Base-by-base conservation (phyloP, 2,888 invertebrate genomes). In the Phania funesta region DNA sequence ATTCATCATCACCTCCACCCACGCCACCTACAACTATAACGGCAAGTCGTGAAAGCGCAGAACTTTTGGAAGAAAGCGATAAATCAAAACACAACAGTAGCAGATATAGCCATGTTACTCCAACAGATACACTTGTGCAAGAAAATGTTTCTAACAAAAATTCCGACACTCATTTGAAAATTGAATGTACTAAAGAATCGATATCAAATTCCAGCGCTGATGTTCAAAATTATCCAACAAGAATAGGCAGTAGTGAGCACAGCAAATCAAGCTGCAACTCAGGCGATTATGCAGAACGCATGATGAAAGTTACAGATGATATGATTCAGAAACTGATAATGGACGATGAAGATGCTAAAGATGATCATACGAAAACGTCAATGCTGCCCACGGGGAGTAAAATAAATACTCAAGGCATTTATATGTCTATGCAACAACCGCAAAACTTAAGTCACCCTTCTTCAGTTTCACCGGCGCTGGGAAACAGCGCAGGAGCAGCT, bases 311-410 rank as follows among this genome's bases (percentile, higher is more conserved):
- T 50, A 94, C 94, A 0, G 93, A 94, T 86, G 95, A 95, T 87
- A 92, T 95, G 86, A 95, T 96, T 9, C 94, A 95, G 5, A 95
- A 95, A 88, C 91, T 96, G 84, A 95, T 95, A 84, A 95, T 94
- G 77, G 95, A 96, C 74, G 95, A 95, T 87, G 94, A 94, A 29
- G 82, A 64, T 56, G 18, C 60, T 41, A 79, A 76, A 41, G 64
- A 65, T 24, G 67, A 71, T 29, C 48, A 26, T 18, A 38, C 65
- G 2, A 50, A 60, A 38, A 32, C 70, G 5, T 50, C 71, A 0
- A 26, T 64, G 9, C 44, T 64, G 18, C 7, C 70, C 8, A 52
- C 8, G 4, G 64, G 58, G 9, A 82, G 60, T 65, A 77, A 54
- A 44, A 32, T 60, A 35, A 71, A 70, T 73, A 13, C 50, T 3